Percentiles rank a stretch among this genome's conserved stretches.
These are phyloP conservation scores for Teleogryllus occipitalis DNA, from an alignment of 1,140 invertebrate species.

Conservation along the genomic window DNA sequence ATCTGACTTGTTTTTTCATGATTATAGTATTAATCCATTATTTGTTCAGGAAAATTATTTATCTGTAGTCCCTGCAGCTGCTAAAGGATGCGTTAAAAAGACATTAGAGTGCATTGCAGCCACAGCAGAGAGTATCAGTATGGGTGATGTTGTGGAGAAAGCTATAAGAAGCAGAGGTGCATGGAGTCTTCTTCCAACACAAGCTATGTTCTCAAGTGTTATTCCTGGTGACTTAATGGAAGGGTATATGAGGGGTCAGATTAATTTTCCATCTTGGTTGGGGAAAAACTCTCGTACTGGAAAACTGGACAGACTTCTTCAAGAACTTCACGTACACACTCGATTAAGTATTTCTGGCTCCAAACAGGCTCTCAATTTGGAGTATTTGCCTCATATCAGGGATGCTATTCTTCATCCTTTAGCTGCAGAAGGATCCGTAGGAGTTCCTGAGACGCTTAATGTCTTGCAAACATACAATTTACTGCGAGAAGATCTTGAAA, in stretches of 20 bases:
- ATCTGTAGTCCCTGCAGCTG: constrained; percentile 54
- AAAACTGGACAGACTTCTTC: constrained; percentile 73
- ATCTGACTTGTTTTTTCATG: constrained; percentile 90
- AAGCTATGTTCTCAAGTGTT: constrained; percentile 85
- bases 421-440: constrained; percentile 54
- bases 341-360: constrained; percentile 64
- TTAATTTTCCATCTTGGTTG: constrained; percentile 90
- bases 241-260: constrained; percentile 65
- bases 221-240: constrained; percentile 79
- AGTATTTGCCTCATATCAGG: constrained; percentile 69
- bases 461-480: constrained; percentile 78
- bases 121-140: constrained; percentile 74
- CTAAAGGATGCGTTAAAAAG: constrained; percentile 35
- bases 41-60: constrained; percentile 99
- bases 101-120: constrained; percentile 60
- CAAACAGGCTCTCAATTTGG: constrained; percentile 66
- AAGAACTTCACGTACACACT: constrained; percentile 75
- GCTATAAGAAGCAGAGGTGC: constrained; percentile 65
- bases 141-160: constrained; percentile 79
- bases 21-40: constrained; percentile 88
- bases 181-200: constrained; percentile 85
- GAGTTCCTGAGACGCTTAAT: constrained; percentile 61
- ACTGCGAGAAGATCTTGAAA: constrained; percentile 83
- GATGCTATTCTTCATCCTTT: constrained; percentile 67
- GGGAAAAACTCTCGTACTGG: constrained; percentile 83